Conservation (phyloP, 2,888 invertebrate genomes). For the Eutolmus rufibarbis region DNA sequence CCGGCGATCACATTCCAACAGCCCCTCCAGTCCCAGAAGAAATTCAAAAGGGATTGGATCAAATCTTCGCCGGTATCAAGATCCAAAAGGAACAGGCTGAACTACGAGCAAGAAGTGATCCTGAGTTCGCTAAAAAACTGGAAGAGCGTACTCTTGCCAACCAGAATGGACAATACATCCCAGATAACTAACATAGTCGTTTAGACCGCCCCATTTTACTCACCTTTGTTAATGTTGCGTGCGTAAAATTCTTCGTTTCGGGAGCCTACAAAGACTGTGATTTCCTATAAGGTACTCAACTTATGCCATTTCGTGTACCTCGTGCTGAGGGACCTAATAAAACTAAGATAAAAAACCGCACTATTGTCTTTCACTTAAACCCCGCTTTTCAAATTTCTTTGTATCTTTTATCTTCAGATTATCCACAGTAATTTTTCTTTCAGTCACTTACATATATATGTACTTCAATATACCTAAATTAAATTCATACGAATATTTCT, state of each 20-base stretch:
- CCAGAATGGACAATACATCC: constrained; percentile 70
- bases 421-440: neutral
- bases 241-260: constrained; percentile 45
- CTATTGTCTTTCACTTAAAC: neutral
- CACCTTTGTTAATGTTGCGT: constrained; percentile 47
- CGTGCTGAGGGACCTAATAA: constrained; percentile 12
- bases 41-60: constrained; percentile 86
- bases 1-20: constrained; percentile 83
- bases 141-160: constrained; percentile 64
- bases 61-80: constrained; percentile 85
- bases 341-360: constrained; percentile 9
- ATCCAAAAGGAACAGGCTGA: constrained; percentile 66
- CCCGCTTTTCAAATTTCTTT: neutral
- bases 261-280: constrained; percentile 53
- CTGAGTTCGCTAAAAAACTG: constrained; percentile 60
- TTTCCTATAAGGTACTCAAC: constrained; percentile 50
- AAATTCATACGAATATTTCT: neutral
- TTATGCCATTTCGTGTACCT: constrained; percentile 37
- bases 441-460: too few relatives aligned
- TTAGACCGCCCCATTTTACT: constrained; percentile 36
- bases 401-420: neutral
- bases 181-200: constrained; percentile 46
- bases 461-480: neutral
- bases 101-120: constrained; percentile 60
- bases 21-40: constrained; percentile 83